Evolutionary conservation across 1,140 invertebrate species (phyloP).

Genomic region (Zaprionus nigranus): DNA sequence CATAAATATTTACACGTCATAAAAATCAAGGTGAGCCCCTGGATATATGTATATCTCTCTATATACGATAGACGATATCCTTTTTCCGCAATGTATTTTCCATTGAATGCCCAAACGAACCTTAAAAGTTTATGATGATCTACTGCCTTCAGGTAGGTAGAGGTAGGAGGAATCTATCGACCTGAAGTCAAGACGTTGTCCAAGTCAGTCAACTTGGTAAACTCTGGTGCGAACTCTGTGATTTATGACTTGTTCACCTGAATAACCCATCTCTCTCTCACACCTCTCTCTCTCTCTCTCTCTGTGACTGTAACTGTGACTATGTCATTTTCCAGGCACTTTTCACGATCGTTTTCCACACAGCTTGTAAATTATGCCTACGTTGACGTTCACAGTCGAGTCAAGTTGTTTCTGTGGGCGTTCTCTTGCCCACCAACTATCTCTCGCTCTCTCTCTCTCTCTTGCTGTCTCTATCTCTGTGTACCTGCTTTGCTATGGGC

Average conservation of each 20-base stretch:
- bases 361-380: slow-evolving; percentile 75
- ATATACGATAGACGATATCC: slow-evolving; percentile 29
- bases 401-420: slow-evolving; percentile 83
- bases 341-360: slow-evolving; percentile 43
- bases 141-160: not conserved
- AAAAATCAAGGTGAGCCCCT: slow-evolving; percentile 73
- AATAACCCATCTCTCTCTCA: slow-evolving; percentile 34
- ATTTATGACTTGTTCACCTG: slow-evolving; percentile 74
- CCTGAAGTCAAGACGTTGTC: slow-evolving; percentile 64
- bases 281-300: not conserved
- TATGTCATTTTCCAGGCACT: slow-evolving; percentile 44
- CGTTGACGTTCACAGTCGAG: slow-evolving; percentile 58
- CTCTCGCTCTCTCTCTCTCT: not conserved
- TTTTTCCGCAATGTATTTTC: slow-evolving; percentile 77
- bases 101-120: slow-evolving; percentile 61
- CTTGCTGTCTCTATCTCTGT: not conserved
- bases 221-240: slow-evolving; percentile 39
- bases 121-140: slow-evolving; percentile 67
- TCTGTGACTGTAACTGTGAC: slow-evolving; percentile 40
- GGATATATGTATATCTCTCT: not conserved
- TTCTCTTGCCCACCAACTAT: slow-evolving; percentile 31
- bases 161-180: not conserved
- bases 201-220: slow-evolving; percentile 72
- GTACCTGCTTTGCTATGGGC: slow-evolving; percentile 24
- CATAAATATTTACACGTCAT: slow-evolving; percentile 82